Evolutionary conservation across 2,113 vertebrate genomes (phyloP).

Genomic region (Neodon shergylaensis): DNA sequence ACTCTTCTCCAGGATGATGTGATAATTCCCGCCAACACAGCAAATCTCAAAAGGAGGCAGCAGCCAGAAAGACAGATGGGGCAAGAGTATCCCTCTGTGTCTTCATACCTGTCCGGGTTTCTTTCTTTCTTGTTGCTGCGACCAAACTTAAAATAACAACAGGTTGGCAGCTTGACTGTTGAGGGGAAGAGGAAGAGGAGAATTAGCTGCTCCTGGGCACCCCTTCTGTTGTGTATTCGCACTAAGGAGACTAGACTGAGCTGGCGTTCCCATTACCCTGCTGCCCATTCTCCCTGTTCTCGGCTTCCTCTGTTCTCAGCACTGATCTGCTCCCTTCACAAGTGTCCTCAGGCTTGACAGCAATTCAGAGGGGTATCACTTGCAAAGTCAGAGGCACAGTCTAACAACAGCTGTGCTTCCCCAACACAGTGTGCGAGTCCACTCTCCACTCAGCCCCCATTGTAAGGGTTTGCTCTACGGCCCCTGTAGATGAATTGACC

Average conservation of each 20-base stretch:
- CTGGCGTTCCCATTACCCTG: not conserved
- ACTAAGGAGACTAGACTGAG: not conserved
- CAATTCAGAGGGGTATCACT: slow-evolving; percentile 50
- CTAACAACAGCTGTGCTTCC: slow-evolving; percentile 33
- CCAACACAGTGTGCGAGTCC: not conserved
- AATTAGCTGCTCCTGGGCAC: slow-evolving; percentile 50
- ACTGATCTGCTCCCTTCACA: slow-evolving; percentile 40
- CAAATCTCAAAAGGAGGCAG: not conserved
- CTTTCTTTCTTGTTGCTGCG: not conserved
- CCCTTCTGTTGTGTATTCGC: not conserved
- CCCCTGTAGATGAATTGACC: not conserved
- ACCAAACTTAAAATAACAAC: slow-evolving; percentile 49
- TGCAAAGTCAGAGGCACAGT: slow-evolving; percentile 50
- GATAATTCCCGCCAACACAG: not conserved
- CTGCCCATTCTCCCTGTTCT: not conserved
- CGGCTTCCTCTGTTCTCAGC: not conserved
- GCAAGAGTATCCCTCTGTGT: not conserved
- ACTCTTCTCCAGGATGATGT: not conserved
- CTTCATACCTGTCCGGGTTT: not conserved
- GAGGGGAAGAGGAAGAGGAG: slow-evolving; percentile 56
- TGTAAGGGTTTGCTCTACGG: not conserved
- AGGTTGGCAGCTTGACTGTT: slow-evolving; percentile 63
- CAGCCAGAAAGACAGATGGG: not conserved
- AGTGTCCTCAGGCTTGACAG: slow-evolving; percentile 65
- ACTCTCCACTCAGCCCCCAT: slow-evolving; percentile 27